Evolutionary conservation across 1,140 invertebrate species (phyloP).

Genomic region (Octopus bimaculoides): DNA sequence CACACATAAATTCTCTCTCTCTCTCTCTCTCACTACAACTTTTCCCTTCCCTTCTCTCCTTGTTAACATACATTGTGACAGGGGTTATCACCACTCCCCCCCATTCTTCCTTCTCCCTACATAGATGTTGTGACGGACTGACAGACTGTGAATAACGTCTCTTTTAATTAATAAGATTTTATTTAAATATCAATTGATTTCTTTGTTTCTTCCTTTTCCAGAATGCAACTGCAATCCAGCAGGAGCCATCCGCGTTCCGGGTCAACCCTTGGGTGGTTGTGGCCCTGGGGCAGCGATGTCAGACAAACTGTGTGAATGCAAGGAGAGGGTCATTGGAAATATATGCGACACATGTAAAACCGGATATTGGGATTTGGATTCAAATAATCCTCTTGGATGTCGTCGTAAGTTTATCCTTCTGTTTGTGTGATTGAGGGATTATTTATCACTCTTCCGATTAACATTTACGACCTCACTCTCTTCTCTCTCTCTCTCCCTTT

Average conservation of each 20-base stretch:
- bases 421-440: no score
- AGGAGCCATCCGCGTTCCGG: slow-evolving; percentile 87
- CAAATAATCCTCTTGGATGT: slow-evolving; percentile 85
- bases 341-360: slow-evolving; percentile 91
- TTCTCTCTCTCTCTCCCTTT: no score
- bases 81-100: no score
- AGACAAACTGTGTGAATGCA: slow-evolving; percentile 90
- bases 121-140: no score
- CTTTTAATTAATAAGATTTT: not conserved
- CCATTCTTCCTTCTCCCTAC: no score
- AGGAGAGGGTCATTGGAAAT: slow-evolving; percentile 86
- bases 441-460: no score
- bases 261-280: slow-evolving; percentile 59
- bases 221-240: slow-evolving; percentile 97
- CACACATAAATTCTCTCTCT: no score
- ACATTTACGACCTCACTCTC: no score
- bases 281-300: slow-evolving; percentile 57
- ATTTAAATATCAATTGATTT: not conserved
- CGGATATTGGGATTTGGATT: slow-evolving; percentile 90
- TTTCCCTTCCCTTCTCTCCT: no score
- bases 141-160: no score
- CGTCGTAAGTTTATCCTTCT: slow-evolving; percentile 55
- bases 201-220: slow-evolving; percentile 38
- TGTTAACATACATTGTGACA: no score
- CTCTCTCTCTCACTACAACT: no score